Base-by-base conservation (phyloP, 2,888 invertebrate genomes). In the Neoscelio sp. region DNA sequence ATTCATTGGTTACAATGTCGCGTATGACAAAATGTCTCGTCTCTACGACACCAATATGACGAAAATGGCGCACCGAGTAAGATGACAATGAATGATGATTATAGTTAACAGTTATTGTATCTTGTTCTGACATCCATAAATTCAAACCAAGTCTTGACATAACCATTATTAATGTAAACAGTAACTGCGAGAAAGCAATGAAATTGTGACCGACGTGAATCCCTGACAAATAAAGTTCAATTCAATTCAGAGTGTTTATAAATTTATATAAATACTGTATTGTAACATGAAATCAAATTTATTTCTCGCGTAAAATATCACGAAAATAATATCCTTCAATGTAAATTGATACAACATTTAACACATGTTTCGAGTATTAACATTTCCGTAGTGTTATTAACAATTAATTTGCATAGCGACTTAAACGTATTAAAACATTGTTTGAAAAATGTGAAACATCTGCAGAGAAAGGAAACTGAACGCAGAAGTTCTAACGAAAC, bases 141-240 rank as follows among this genome's bases (percentile, higher is more conserved):
- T 64, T 64, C 56, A 64, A 56, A 50, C 50, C 46, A 10, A 54
- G 65, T 40, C 58, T 67, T 67, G 74, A 65, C 74, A 48, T 74
- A 74, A 74, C 58, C 50, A 35, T 74, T 74, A 74, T 65, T 74
- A 74, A 74, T 74, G 74, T 74, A 74, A 65, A 64, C 73, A 65
- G 40, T 12, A 54, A 64, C 54, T 65, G 33, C 28, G 64, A 46
- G 58, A 74, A 74, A 74, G 40, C 65, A 74, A 74, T 74, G 64
- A 65, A 70, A 60, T 70, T 70, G 70, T 50, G 42, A 58, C 60
- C 68, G 30, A 15, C n/a, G 2, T 33, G 28, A 10, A 60, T 38
- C 38, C 23, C 28, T 52, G 65, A 58, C 46, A 38, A 67, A 67
- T 67, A 67, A 23, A 54, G 17, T 46, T 35, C 12, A 48, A 28